These are phyloP conservation scores for Dromiciops gliroides DNA, from an alignment of 2,113 vertebrate species.

Conservation along the genomic window DNA sequence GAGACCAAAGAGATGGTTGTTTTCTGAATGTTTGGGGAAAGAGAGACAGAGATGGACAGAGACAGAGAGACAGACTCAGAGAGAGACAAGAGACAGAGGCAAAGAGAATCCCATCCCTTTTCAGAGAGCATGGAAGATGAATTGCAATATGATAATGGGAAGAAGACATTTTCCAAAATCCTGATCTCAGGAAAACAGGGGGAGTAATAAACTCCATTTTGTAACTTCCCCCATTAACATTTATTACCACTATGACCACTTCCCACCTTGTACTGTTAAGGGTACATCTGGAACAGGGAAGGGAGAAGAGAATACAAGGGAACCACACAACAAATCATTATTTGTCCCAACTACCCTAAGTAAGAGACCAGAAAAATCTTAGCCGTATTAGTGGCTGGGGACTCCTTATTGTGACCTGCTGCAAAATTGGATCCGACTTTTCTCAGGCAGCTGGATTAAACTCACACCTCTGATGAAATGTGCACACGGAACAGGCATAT, in stretches of 20 bases:
- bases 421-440: slow-evolving; percentile 74
- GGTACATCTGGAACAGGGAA: neutral
- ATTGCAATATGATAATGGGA: slow-evolving; percentile 33
- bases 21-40: neutral
- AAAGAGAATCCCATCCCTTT: neutral
- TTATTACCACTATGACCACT: slow-evolving; percentile 8
- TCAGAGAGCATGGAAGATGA: neutral
- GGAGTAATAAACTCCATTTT: neutral
- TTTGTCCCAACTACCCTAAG: slow-evolving; percentile 48
- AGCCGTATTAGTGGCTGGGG: slow-evolving; percentile 54
- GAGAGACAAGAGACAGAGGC: neutral
- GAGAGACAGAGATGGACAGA: neutral
- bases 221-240: slow-evolving; percentile 44
- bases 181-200: slow-evolving; percentile 31
- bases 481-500: slow-evolving; percentile 36
- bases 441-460: slow-evolving; percentile 70
- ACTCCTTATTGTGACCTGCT: slow-evolving; percentile 60
- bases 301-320: slow-evolving; percentile 4
- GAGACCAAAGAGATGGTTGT: slow-evolving; percentile 47
- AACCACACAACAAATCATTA: neutral
- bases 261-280: neutral
- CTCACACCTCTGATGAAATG: slow-evolving; percentile 74
- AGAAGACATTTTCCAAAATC: slow-evolving; percentile 26
- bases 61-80: neutral
- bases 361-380: slow-evolving; percentile 28